Evolutionary conservation across 2,888 invertebrate genomes (phyloP).

Genomic region (Cryptosula pallasiana): DNA sequence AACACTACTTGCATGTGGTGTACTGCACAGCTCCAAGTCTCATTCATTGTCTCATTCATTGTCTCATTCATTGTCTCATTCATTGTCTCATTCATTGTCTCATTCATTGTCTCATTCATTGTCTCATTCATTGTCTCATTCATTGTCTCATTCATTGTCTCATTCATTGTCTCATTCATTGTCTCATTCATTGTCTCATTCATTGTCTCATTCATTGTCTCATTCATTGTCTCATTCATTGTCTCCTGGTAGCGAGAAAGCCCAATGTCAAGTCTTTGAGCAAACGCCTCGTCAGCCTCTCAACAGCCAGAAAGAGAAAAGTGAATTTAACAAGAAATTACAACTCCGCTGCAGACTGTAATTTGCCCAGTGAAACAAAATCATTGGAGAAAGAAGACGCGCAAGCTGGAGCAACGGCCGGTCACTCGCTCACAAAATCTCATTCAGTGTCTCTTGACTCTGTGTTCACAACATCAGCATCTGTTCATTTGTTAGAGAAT

Average conservation of each 20-base stretch:
- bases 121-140: no score
- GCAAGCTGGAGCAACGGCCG: background rate
- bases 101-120: no score
- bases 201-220: no score
- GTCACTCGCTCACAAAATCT: background rate
- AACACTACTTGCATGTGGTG: no score
- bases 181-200: no score
- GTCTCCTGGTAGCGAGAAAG: background rate
- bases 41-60: no score
- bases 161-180: no score
- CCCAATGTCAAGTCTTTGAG: background rate
- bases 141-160: no score
- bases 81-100: no score
- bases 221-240: no score
- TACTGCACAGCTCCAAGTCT: no score
- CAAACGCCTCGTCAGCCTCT: background rate
- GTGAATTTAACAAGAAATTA: background rate
- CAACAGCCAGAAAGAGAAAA: background rate
- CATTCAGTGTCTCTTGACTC: slow-evolving; percentile 14
- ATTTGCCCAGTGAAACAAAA: background rate
- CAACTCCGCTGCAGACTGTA: background rate
- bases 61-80: no score
- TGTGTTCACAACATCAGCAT: background rate
- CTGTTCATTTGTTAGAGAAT: background rate
- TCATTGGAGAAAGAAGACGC: background rate